phyloP scores from a whole-genome alignment of 2,797 vertebrate genomes.

The Odontamblyopus lacepedii region DNA sequence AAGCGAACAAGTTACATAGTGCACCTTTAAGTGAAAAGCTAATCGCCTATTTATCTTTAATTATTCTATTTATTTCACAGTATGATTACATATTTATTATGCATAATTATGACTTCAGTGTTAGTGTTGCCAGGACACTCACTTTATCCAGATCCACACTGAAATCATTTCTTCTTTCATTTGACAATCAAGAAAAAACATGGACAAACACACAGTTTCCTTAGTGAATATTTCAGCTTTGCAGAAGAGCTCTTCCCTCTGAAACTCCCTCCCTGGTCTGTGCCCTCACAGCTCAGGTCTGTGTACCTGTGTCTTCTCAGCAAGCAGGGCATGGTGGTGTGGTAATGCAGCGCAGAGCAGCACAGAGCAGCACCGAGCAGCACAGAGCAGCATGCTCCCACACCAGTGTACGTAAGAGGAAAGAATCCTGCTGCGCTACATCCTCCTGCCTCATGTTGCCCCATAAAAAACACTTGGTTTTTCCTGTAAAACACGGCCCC shows the following conservation, averaged over 20 bases:
- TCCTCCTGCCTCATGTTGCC: constrained; percentile 32
- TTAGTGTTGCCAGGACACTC: neutral
- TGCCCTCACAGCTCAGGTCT: constrained; percentile 16
- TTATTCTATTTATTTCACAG: no score
- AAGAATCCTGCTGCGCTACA: constrained; percentile 37
- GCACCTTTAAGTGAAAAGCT: no score
- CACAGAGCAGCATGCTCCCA: constrained; percentile 32
- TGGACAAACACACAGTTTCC: neutral
- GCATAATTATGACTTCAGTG: neutral
- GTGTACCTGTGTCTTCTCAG: constrained; percentile 35
- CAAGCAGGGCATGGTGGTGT: constrained; percentile 22
- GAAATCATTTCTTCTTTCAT: neutral
- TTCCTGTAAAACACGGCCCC: constrained; percentile 14
- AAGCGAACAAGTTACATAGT: no score
- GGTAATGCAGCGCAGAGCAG: constrained; percentile 12
- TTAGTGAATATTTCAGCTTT: neutral
- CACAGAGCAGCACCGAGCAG: constrained; percentile 21
- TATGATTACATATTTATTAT: no score
- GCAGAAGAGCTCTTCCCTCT: neutral
- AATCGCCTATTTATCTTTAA: no score
- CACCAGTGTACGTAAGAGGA: constrained; percentile 25
- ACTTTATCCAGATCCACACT: neutral
- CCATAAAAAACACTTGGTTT: constrained; percentile 49
- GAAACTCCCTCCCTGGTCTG: neutral
- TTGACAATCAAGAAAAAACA: neutral